phyloP scores from a whole-genome alignment of 30 jellyfish, hydroid and myxozoan genomes.

The Turritopsis rubra region DNA sequence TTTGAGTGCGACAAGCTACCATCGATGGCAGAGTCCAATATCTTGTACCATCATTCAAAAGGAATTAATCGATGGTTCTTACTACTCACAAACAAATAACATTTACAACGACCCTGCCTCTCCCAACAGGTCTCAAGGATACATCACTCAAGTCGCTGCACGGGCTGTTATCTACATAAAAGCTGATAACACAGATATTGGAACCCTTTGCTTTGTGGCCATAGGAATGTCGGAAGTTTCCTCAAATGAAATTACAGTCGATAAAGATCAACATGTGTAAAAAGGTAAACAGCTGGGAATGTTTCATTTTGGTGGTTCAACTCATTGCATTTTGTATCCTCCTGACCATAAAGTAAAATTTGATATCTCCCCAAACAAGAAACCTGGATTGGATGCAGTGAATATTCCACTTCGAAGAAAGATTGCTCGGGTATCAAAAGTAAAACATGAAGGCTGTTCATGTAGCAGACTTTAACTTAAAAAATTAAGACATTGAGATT shows the following conservation, averaged over 20 bases:
- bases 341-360: not conserved
- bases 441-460: not conserved
- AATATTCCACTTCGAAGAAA: not conserved
- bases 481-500: too few species aligned
- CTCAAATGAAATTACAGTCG: not conserved
- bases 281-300: conserved; percentile 4
- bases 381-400: not conserved
- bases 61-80: not conserved
- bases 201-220: not conserved
- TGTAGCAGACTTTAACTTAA: too few species aligned
- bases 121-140: conserved; percentile 11
- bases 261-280: not conserved
- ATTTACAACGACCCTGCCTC: not conserved
- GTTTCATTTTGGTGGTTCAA: conserved; percentile 14
- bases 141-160: not conserved
- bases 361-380: not conserved
- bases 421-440: not conserved
- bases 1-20: not conserved
- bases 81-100: not conserved
- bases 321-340: not conserved
- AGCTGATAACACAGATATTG: not conserved
- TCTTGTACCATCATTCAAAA: not conserved
- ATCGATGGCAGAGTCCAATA: conserved; percentile 2
- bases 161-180: not conserved
- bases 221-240: conserved; percentile 13